Evolutionary conservation across 2,888 invertebrate species (phyloP).

Genomic region (Drosophila nigricruria): DNA sequence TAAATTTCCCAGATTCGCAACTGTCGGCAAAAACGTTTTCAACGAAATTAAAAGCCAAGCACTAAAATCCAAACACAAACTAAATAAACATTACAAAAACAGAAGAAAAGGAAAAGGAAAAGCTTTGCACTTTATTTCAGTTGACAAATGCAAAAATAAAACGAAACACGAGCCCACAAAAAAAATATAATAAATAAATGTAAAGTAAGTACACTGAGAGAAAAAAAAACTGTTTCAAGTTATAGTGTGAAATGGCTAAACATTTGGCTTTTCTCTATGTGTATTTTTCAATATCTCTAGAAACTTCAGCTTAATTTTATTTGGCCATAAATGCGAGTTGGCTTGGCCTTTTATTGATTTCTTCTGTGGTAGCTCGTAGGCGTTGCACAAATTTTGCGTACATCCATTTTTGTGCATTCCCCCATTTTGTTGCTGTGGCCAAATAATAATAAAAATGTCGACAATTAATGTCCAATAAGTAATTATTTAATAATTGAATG

Average conservation of each 20-base stretch:
- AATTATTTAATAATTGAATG: conserved; percentile 66
- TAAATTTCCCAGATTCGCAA: conserved; percentile 34
- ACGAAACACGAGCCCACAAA: conserved; percentile 40
- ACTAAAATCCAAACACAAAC: conserved; percentile 24
- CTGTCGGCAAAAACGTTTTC: conserved; percentile 32
- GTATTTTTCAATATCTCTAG: neutral
- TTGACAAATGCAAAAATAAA: conserved; percentile 38
- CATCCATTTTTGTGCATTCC: conserved; percentile 46
- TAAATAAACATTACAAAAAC: conserved; percentile 34
- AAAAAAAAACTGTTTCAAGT: neutral
- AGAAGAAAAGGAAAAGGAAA: conserved; percentile 13
- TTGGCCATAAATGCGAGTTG: conserved; percentile 29
- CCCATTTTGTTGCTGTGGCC: conserved; percentile 20
- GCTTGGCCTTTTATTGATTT: conserved; percentile 51
- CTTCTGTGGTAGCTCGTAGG: conserved; percentile 49
- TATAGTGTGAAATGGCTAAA: neutral
- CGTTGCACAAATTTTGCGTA: conserved; percentile 60
- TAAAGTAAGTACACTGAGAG: conserved; percentile 8
- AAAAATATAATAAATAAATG: conserved; percentile 44
- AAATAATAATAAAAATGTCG: conserved; percentile 48
- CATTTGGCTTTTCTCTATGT: neutral
- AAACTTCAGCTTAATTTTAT: conserved; percentile 3
- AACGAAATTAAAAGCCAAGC: conserved; percentile 51
- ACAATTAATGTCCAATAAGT: conserved; percentile 67
- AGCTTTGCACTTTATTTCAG: conserved; percentile 42